Evolutionary conservation across 2,113 vertebrate species (phyloP), one percentile per base, ranked within the genome.

Genomic region (Syrrhaptes paradoxus): DNA sequence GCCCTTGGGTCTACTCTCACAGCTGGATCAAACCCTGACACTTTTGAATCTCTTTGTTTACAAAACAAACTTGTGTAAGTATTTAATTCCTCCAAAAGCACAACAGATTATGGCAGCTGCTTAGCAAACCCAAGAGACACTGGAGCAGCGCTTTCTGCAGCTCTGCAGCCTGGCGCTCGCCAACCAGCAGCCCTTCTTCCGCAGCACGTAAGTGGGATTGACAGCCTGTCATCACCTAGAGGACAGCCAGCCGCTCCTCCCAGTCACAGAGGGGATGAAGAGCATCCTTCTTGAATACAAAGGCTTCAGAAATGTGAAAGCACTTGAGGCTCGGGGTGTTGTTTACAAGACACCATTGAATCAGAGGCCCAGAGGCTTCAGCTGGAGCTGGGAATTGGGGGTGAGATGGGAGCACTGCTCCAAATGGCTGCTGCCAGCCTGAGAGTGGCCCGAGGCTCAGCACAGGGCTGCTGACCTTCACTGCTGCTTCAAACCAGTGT

Each of bases 121-220:
- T 91, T 80, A 65, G 36, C 46, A 74, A 74, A 38, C 31, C 34
- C n/a, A 5, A 43, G 59, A 67, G 59, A 29, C 7, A 6, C 20
- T 25, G 32, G 54, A 80, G 58, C 25, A 75, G 38, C 62, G 21
- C 22, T 55, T 43, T n/a, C 3, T 4, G 52, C 61, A 82, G 45
- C 51, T 71, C 80, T 62, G 48, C 58, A 65, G 58, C 45, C 29
- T 0, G 0, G 26, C 2, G 3, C 38, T 92, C 1, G 0, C 25
- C 13, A 22, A 10, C 22, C 59, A 45, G 34, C 58, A 57, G 8
- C 43, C 3, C 0, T 0, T 85, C 38, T 77, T 31, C 46, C 19
- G 3, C 10, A 59, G 21, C 26, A 5, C 16, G 14, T 54, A 46
- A 89, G 28, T 71, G 52, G 65, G 93, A 85, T 48, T 82, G 90